Base-by-base conservation (phyloP, 2,113 vertebrate species). In the Apodemus speciosus region DNA sequence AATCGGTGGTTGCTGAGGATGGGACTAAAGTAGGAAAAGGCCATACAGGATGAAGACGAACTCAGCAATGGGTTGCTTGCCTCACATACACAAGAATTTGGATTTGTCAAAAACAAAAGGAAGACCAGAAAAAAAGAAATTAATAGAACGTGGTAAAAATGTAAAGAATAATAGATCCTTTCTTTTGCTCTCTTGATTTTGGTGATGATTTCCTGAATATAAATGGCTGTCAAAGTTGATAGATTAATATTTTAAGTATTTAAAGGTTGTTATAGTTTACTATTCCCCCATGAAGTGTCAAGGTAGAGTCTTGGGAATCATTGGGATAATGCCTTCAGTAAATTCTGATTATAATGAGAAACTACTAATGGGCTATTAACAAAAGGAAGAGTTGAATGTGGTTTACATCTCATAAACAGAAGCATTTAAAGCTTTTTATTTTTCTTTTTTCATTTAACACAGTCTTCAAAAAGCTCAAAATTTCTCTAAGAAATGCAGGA, bases 181-280 rank as follows among this genome's bases (percentile, higher is more conserved):
- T 69, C 58, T 93, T 90, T 77, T 43, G 16, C 58, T 90, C 35
- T 88, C 6, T 66, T 92, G 14, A 64, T 64, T 85, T 21, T 85
- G 30, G 4, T 62, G 4, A 84, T 77, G 11, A 32, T 75, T 81
- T 86, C 27, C 40, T 58, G 15, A 4, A 13, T 72, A n/a, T 49
- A 46, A 89, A 32, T 72, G 35, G 32, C 25, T 94, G 30, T 64
- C 53, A 77, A 87, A 80, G 53, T 13, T 83, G 60, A 85, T 20
- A 46, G 60, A 13, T 11, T 7, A 62, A 18, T 69, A 62, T 9
- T 83, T 85, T 75, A 89, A 88, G 30, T 83, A 83, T 64, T 64
- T 64, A 84, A 21, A 64, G 11, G 25, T 84, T 84, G 11, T 84
- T 84, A 8, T 46, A 40, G 87, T 76, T 64, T 68, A 38, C 1